Base-by-base conservation (phyloP, 2,888 invertebrate species). In the Augochlorella aurata region DNA sequence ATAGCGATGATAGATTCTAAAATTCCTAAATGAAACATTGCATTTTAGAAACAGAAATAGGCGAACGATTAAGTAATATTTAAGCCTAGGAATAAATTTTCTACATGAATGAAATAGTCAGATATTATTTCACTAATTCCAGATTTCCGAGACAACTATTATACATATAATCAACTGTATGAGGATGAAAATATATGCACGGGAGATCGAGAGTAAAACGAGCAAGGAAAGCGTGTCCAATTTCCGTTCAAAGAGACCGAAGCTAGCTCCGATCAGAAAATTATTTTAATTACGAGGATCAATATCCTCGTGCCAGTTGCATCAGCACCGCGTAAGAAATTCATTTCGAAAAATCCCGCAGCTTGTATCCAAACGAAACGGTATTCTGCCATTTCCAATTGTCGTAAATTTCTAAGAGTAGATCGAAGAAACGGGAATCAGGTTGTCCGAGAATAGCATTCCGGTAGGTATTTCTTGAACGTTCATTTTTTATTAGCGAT, bases 401-500 rank as follows among this genome's bases (percentile, higher is more conserved):
- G 2, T 18, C 44, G 70, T 10, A 2, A 44, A 10, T 12, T 38
- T 38, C 38, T 38, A 38, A 3, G 3, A 38, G 70, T 7, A 7
- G 21, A 10, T 12, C 45, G 9, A 73, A 45, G 10, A 38, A 14
- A 2, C 61, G 4, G 50, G 16, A 14, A 29, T 50, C 12, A 8
- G 65, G 9, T 21, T 29, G 29, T 16, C 21, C 18, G 16, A 21
- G 16, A 65, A 58, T 12, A 61, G n/a, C 29, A 16, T 8, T 24
- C 8, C 7, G 58, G 2, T n/a, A 21, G 18, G 29, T 45, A 50
- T 87, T 88, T 87, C 87, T 80, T 87, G 87, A 89, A 88, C 87
- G 82, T 88, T 89, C 89, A 83, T 89, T 93, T 65, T 93, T 93
- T 93, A 93, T 93, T 93, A 93, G 93, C 91, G 93, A 93, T 93